phyloP scores from a whole-genome alignment of 2,888 invertebrate species.

The Cryptus armator region DNA sequence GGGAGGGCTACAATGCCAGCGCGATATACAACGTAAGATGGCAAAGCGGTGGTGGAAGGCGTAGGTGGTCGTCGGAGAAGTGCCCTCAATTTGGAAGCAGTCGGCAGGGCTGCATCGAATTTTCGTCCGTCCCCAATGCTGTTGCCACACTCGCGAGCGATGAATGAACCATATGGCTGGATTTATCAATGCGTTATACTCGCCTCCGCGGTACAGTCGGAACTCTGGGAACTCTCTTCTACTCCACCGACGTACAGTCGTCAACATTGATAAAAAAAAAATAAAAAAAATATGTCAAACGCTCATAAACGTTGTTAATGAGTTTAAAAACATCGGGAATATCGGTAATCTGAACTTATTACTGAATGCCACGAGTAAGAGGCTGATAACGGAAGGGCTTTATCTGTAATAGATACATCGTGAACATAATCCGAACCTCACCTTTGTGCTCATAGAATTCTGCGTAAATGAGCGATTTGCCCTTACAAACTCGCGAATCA shows the following conservation, averaged over 20 bases:
- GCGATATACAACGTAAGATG: slow-evolving; percentile 41
- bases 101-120: slow-evolving; percentile 65
- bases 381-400: background rate
- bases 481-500: background rate
- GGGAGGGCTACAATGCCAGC: slow-evolving; percentile 31
- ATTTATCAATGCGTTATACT: slow-evolving; percentile 27
- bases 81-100: slow-evolving; percentile 69
- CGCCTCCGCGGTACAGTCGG: background rate
- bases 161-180: slow-evolving; percentile 71
- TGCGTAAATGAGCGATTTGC: slow-evolving; percentile 11
- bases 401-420: background rate
- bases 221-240: background rate
- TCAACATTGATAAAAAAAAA: background rate
- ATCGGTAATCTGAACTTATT: background rate
- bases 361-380: background rate
- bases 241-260: background rate
- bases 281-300: background rate
- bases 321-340: background rate
- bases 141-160: slow-evolving; percentile 56
- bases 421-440: background rate
- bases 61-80: slow-evolving; percentile 65
- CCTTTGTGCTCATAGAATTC: background rate
- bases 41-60: slow-evolving; percentile 43
- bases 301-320: background rate
- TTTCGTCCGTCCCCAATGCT: slow-evolving; percentile 58